Conservation (phyloP, 2,113 vertebrate species). For the Coturnix japonica region DNA sequence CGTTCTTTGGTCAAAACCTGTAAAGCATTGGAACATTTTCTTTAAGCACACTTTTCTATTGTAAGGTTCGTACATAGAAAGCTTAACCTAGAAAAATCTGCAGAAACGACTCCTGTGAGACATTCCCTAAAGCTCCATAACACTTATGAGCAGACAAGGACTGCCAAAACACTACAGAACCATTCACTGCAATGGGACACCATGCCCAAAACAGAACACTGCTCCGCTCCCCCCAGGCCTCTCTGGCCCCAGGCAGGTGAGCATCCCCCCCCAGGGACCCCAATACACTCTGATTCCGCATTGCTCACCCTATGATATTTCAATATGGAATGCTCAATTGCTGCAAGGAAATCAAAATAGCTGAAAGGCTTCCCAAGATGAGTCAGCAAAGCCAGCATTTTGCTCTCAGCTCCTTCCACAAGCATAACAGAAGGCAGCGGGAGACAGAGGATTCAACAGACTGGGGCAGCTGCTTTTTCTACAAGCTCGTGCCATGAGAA, state of each 20-base stretch:
- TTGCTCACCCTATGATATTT: neutral
- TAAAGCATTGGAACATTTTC: neutral
- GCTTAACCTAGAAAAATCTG: neutral
- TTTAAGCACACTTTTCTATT: neutral
- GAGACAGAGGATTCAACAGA: accelerated
- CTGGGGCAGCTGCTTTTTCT: neutral
- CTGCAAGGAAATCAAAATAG: neutral
- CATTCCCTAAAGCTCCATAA: constrained; percentile 12
- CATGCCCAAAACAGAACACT: neutral
- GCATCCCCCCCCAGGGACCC: neutral
- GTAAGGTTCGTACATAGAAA: neutral
- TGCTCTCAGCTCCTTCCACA: neutral
- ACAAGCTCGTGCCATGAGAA: neutral
- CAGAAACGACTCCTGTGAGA: constrained; percentile 3
- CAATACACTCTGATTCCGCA: neutral
- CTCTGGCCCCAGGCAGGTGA: neutral
- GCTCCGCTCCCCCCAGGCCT: neutral
- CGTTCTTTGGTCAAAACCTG: neutral
- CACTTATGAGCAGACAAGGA: neutral
- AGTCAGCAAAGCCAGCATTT: neutral
- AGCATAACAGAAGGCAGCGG: neutral
- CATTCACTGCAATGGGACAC: neutral
- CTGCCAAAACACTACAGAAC: constrained; percentile 8
- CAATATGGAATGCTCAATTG: neutral
- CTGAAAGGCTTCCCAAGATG: neutral